Evolutionary conservation across 2,888 invertebrate genomes (phyloP), one percentile per base, ranked within the genome.

Genomic region (Lydus trimaculatus): DNA sequence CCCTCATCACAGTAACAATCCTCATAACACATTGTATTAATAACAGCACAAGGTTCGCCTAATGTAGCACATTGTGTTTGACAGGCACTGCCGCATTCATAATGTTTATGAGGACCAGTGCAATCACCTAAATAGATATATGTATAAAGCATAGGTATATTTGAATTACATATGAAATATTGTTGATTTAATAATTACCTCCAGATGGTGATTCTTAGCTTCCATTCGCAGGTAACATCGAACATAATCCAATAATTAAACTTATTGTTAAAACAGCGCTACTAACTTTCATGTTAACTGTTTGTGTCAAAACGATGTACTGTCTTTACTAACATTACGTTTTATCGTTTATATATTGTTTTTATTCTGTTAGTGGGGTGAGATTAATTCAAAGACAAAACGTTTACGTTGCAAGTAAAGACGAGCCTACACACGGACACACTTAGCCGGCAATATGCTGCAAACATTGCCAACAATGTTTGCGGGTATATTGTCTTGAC

Each of bases 1-100:
- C 75, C 78, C 7, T 70, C 23, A 9, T 61, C 69, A 59, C 79
- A 80, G 62, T 78, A 78, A 62, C 81, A 80, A 33, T 43, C 73
- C 61, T 78, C 76, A 65, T 75, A 79, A 60, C 79, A 80, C 66
- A 66, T 66, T 31, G 78, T 43, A 61, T 80, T 79, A 6, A 74
- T 39, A 59, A 79, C 79, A 4, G 72, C 71, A 65, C 80, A 81
- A 9, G 60, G 5, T 73, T 77, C 28, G 7, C 76, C 79, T 25
- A 79, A 61, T 63, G 65, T 76, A 56, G 33, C 63, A 62, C 79
- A 81, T 66, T 64, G 63, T 17, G 67, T 78, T 72, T 81, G 79
- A 65, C 81, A 81, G 23, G 80, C 79, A 61, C 78, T 78, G 31
- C 80, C 79, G 63, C 81, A 80, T 15, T 60, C 52, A 62, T 79